These are phyloP conservation scores for Acrocephalus kingi DNA, from an alignment of 2,113 vertebrate genomes.

Conservation along the genomic window DNA sequence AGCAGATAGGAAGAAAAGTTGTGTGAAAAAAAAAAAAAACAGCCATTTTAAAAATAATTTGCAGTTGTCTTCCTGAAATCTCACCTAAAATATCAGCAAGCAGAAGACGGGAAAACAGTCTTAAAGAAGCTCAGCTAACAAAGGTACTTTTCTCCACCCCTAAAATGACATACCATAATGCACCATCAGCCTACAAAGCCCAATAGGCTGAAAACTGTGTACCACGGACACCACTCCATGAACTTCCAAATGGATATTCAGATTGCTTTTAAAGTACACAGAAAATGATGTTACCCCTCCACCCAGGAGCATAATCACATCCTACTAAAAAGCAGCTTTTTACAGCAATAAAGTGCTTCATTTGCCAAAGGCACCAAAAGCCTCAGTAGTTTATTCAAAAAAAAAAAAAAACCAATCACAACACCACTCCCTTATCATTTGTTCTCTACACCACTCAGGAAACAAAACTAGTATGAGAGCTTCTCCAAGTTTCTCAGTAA, in stretches of 20 bases:
- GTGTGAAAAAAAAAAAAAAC: background rate
- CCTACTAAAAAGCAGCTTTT: background rate
- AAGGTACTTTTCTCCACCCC: background rate
- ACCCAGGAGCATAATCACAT: fast-evolving
- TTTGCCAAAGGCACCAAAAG: background rate
- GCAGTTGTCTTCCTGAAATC: background rate
- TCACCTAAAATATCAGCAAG: background rate
- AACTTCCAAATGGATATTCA: background rate
- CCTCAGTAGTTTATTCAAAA: background rate
- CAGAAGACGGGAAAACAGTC: background rate
- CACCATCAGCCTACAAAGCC: background rate
- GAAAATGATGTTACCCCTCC: background rate
- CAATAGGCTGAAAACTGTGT: fast-evolving
- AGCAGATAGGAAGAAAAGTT: background rate
- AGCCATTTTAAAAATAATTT: background rate
- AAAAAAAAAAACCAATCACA: background rate
- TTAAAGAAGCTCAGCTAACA: background rate
- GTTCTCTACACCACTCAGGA: background rate
- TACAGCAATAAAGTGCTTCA: background rate
- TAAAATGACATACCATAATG: background rate
- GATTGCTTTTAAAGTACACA: background rate
- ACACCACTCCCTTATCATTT: background rate
- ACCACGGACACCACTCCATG: background rate
- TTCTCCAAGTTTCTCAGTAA: background rate
- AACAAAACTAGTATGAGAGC: background rate